These are phyloP conservation scores for Trichomycterus rosablanca DNA, from an alignment of 2,113 vertebrate species.

Conservation along the genomic window DNA sequence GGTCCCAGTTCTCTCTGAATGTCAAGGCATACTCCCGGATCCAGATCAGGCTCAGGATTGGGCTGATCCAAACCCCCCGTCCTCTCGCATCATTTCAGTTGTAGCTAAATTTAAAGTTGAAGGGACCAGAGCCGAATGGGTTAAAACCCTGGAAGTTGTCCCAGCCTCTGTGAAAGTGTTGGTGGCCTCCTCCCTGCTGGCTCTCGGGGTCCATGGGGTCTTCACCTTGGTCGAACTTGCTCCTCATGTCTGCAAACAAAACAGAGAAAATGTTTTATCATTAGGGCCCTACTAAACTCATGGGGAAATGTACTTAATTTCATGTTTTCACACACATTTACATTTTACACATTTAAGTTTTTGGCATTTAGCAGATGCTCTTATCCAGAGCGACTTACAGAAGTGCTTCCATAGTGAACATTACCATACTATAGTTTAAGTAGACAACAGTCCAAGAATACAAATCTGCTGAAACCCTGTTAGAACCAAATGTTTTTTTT, in stretches of 20 bases:
- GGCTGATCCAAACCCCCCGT: neutral
- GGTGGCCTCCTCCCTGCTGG: conserved; percentile 79
- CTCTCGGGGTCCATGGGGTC: conserved; percentile 94
- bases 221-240: conserved; percentile 90
- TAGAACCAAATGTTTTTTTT: no score
- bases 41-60: neutral
- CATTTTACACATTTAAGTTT: no score
- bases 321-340: no score
- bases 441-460: no score
- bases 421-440: no score
- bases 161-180: conserved; percentile 81
- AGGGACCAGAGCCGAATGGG: conserved; percentile 92
- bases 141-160: conserved; percentile 92
- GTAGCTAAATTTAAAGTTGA: conserved; percentile 93
- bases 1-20: conserved; percentile 31
- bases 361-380: no score
- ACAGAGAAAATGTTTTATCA: neutral
- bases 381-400: no score
- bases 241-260: conserved; percentile 82
- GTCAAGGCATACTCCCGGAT: neutral
- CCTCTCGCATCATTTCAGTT: conserved; percentile 70
- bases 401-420: no score
- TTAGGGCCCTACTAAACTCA: no score
- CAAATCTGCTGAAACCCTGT: no score
- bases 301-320: no score